Conservation (phyloP, 2,797 vertebrate genomes). For the Cottoperca gobio region DNA sequence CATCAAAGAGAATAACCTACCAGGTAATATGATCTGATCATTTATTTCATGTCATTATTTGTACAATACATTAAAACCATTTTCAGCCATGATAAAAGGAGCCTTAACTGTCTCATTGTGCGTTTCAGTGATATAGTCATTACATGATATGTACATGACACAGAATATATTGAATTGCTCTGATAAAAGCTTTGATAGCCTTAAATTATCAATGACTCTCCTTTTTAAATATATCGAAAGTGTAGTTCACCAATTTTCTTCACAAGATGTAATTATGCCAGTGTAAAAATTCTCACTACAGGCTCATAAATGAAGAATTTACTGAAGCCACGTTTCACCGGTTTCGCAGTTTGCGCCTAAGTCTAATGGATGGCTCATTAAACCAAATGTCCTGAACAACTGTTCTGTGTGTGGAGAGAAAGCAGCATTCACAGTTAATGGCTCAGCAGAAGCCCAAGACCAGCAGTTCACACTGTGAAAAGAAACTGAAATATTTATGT, state of each 20-base stretch:
- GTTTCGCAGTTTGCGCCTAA: background rate
- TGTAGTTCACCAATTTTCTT: background rate
- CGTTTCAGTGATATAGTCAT: no score
- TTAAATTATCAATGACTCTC: background rate
- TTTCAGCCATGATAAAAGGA: background rate
- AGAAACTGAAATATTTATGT: conserved; percentile 63
- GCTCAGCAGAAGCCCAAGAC: conserved; percentile 21
- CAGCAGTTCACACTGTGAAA: conserved; percentile 50
- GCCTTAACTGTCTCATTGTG: no score
- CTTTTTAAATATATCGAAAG: background rate
- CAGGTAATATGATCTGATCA: background rate
- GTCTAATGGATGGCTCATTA: conserved; percentile 16
- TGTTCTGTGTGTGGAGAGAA: background rate
- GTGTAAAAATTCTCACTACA: background rate
- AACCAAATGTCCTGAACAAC: conserved; percentile 28
- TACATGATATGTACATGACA: no score
- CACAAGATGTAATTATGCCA: background rate
- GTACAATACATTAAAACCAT: background rate
- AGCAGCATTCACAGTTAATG: conserved; percentile 20
- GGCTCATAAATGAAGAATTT: background rate
- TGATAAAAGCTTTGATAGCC: background rate
- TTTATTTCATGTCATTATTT: background rate
- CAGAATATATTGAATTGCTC: background rate
- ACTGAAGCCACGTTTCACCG: background rate
- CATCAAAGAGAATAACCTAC: background rate